Conservation (phyloP, 2,113 vertebrate genomes). For the Hippocampus abdominalis region DNA sequence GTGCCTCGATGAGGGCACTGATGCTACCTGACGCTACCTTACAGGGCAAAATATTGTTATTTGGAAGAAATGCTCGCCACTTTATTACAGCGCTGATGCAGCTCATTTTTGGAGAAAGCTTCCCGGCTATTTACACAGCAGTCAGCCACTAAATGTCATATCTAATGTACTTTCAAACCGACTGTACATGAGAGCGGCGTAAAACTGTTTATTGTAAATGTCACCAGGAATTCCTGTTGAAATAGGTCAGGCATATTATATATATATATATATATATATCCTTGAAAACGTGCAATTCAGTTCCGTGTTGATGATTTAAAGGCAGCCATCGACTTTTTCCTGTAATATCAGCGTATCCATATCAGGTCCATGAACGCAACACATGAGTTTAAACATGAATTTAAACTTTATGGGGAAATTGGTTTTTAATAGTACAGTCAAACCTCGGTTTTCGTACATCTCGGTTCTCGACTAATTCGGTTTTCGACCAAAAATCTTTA, state of each 20-base stretch:
- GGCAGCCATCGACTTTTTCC: background rate
- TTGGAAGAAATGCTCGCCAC: background rate
- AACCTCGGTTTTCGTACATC: no score
- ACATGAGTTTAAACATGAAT: background rate
- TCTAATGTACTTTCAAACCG: background rate
- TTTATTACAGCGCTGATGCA: background rate
- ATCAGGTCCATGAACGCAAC: background rate
- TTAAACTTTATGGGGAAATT: background rate
- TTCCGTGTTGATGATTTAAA: background rate
- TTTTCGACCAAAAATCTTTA: no score
- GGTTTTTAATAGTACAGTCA: no score
- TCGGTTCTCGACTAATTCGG: no score
- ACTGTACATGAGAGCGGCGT: background rate
- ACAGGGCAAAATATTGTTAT: no score
- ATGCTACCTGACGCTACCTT: no score
- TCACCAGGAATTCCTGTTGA: conserved; percentile 2
- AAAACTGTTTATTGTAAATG: conserved; percentile 11
- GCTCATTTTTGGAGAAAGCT: conserved; percentile 10
- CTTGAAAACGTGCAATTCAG: background rate
- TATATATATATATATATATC: no score
- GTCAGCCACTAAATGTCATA: conserved; percentile 23
- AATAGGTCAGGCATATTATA: background rate
- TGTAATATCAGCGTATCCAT: background rate
- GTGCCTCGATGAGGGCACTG: no score
- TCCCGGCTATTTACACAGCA: conserved; percentile 28